Evolutionary conservation across 2,113 vertebrate species (phyloP).

Genomic region (Blennius ocellaris): DNA sequence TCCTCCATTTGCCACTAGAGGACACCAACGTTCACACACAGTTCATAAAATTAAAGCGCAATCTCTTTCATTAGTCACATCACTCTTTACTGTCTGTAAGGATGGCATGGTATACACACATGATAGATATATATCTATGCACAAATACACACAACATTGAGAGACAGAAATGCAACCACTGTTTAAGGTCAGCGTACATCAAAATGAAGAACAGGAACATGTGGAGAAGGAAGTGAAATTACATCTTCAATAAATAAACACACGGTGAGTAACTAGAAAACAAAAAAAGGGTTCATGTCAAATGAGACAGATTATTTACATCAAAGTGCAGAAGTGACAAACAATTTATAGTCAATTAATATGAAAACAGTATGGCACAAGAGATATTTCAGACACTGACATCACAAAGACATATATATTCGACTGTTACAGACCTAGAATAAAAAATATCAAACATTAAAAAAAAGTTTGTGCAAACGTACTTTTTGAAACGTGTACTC

Average conservation of each 20-base stretch:
- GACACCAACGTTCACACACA: too few relatives aligned
- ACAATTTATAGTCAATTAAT: constrained; percentile 6
- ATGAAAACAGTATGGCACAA: neutral
- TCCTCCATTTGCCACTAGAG: too few relatives aligned
- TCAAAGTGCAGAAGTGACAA: neutral
- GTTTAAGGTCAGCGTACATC: constrained; percentile 4
- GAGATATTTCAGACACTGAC: neutral
- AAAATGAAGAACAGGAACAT: constrained; percentile 65
- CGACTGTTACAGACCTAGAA: neutral
- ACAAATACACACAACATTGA: neutral
- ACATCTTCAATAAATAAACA: constrained; percentile 3
- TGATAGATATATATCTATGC: too few relatives aligned
- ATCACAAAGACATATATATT: neutral
- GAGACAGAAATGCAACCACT: too few relatives aligned
- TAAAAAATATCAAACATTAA: neutral
- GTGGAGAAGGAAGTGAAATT: constrained; percentile 44
- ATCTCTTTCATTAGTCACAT: too few relatives aligned
- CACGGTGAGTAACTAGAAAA: neutral
- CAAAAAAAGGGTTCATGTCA: neutral
- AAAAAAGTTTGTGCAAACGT: constrained; percentile 28
- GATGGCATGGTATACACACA: too few relatives aligned
- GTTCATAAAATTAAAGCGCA: too few relatives aligned
- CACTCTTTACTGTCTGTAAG: too few relatives aligned
- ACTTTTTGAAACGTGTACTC: neutral
- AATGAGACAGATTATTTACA: constrained; percentile 8